Base-by-base conservation (phyloP, 2,797 vertebrate genomes). In the Dipus sagitta region DNA sequence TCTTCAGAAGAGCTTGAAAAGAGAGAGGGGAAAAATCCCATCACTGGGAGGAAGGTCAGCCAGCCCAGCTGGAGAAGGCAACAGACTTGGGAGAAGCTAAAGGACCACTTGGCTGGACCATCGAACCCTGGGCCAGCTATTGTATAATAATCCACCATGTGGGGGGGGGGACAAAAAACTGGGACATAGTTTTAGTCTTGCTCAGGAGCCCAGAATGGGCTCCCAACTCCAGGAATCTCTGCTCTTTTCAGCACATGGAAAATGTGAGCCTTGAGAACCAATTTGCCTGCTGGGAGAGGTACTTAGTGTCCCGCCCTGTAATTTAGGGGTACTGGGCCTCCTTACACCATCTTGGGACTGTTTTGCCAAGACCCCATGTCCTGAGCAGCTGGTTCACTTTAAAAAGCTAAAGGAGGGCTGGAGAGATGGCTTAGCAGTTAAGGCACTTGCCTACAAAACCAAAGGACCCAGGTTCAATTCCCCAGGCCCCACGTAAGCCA, bases 141-240 rank as follows among this genome's bases (percentile, higher is more conserved):
- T 96, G 96, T 97, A 96, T 97, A 97, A 98, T 96, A 95, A 95
- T 92, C 92, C 96, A 72, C 93, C 93, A 92, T 97, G 68, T 30
- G 72, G 77, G 95, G 94, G n/a, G 88, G 95, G n/a, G 91, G 96
- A 96, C 95, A 94, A 71, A 93, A 90, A 97, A 94, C 68, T 42
- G 24, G 58, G 91, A 95, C 97, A 95, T 97, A 95, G 95, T 97
- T 97, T 97, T 95, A 94, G 52, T 92, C 94, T 97, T 97, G 95
- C 97, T 97, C 93, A 92, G 89, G 77, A 96, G 96, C 97, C 97
- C 97, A 97, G 93, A 97, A 97, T 96, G 95, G 94, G 96, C 96
- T 97, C 82, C 95, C 88, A 94, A 83, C 94, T 96, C 93, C 97
- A 97, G 84, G 94, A 92, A 93, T 95, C 96, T 96, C 83, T 96